These are phyloP conservation scores for Aromia moschata DNA, from an alignment of 2,888 invertebrate genomes.

Conservation along the genomic window DNA sequence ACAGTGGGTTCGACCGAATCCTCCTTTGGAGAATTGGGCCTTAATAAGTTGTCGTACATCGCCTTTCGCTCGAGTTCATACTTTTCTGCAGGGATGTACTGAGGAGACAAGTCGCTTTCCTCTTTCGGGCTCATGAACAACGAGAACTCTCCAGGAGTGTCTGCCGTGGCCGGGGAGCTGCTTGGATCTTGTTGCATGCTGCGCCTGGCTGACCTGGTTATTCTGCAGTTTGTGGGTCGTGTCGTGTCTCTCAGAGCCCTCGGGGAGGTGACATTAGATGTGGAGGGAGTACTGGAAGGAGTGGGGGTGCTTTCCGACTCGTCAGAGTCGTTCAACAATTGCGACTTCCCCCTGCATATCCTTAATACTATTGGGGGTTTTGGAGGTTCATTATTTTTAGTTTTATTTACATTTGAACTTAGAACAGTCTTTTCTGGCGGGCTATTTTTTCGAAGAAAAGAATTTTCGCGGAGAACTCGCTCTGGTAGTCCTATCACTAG, in stretches of 20 bases:
- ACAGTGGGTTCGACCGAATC: slow-evolving; percentile 28
- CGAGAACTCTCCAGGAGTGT: slow-evolving; percentile 54
- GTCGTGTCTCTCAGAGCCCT: slow-evolving; percentile 55
- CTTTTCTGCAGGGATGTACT: slow-evolving; percentile 63
- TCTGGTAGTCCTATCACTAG: slow-evolving; percentile 39
- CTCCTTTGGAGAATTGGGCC: slow-evolving; percentile 52
- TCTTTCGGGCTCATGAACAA: slow-evolving; percentile 59
- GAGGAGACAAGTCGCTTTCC: slow-evolving; percentile 58
- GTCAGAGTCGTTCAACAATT: slow-evolving; percentile 63
- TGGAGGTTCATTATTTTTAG: slow-evolving; percentile 49
- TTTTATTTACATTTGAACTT: slow-evolving; percentile 56
- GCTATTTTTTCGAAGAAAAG: slow-evolving; percentile 57
- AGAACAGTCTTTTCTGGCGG: slow-evolving; percentile 55
- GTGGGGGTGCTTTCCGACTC: slow-evolving; percentile 63
- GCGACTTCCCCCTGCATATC: slow-evolving; percentile 80
- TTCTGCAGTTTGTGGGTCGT: slow-evolving; percentile 56
- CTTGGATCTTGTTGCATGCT: slow-evolving; percentile 62
- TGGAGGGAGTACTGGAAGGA: slow-evolving; percentile 67
- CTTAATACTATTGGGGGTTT: slow-evolving; percentile 85
- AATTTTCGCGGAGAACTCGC: slow-evolving; percentile 53
- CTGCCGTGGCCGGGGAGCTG: slow-evolving; percentile 60
- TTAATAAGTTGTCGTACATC: slow-evolving; percentile 61
- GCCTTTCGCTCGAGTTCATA: slow-evolving; percentile 63
- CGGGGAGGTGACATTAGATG: slow-evolving; percentile 64
- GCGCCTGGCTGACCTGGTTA: slow-evolving; percentile 61